phyloP scores from a whole-genome alignment of 2,888 invertebrate genomes.

The Xanthia togata region DNA sequence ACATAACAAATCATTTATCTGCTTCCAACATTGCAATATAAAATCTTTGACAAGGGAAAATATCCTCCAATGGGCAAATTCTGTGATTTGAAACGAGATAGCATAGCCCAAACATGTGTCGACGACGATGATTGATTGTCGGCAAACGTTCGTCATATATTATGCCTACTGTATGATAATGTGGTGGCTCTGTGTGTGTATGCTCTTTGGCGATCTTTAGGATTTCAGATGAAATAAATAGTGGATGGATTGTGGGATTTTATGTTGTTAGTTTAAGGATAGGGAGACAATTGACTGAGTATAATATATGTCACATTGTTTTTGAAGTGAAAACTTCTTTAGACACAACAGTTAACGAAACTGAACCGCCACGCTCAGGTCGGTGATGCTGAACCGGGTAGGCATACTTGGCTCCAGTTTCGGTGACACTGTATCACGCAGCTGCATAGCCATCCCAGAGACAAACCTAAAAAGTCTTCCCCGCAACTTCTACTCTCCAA shows the following conservation, averaged over 20 bases:
- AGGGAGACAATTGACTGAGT: neutral
- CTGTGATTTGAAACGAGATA: constrained; percentile 54
- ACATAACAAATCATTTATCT: constrained; percentile 45
- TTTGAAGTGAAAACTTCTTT: too few species aligned
- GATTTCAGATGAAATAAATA: constrained; percentile 28
- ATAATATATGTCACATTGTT: too few species aligned
- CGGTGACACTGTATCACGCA: too few species aligned
- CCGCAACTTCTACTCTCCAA: neutral
- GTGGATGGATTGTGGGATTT: neutral
- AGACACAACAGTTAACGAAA: too few species aligned
- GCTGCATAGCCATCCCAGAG: neutral
- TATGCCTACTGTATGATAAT: constrained; percentile 45
- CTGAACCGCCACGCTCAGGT: too few species aligned
- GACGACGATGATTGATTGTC: constrained; percentile 57
- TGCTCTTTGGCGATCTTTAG: constrained; percentile 40
- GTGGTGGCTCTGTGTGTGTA: constrained; percentile 14
- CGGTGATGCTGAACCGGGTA: too few species aligned
- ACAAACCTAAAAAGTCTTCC: neutral
- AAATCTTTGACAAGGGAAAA: constrained; percentile 57
- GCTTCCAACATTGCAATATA: constrained; percentile 36
- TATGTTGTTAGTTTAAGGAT: neutral
- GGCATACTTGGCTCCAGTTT: too few species aligned
- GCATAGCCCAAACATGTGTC: constrained; percentile 51
- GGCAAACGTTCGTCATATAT: constrained; percentile 49
- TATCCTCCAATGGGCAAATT: constrained; percentile 46